phyloP scores from a whole-genome alignment of 1,140 invertebrate genomes.

The Hirudo medicinalis region DNA sequence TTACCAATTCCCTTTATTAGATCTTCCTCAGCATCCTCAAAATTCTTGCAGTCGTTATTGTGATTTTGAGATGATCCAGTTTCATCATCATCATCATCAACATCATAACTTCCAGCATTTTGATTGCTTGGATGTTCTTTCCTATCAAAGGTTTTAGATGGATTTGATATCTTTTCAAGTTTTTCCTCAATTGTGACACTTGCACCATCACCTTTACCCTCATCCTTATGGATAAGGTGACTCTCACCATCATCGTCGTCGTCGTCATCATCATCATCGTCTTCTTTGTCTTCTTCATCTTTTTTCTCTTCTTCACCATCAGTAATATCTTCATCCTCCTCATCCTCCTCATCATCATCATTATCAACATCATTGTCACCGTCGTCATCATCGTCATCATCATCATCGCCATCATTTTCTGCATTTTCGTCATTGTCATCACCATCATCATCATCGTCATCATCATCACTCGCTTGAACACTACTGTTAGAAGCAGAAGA shows the following conservation, averaged over 20 bases:
- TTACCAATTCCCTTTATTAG: neutral
- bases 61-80: too few relatives aligned
- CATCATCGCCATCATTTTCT: neutral
- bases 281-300: neutral
- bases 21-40: neutral
- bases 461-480: neutral
- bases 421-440: neutral
- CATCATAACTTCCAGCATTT: conserved; percentile 1
- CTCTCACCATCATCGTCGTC: neutral
- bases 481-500: neutral
- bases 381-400: neutral
- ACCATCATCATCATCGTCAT: neutral
- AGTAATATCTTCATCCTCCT: neutral
- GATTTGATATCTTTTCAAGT: too few relatives aligned
- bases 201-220: too few relatives aligned
- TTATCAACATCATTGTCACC: neutral
- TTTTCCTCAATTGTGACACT: too few relatives aligned
- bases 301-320: neutral
- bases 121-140: neutral
- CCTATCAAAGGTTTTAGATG: too few relatives aligned
- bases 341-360: neutral
- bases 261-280: neutral
- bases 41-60: neutral
- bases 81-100: conserved; percentile 1
- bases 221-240: too few relatives aligned